Base-by-base conservation (phyloP, 2,113 vertebrate genomes). In the Malurus cyaneus region DNA sequence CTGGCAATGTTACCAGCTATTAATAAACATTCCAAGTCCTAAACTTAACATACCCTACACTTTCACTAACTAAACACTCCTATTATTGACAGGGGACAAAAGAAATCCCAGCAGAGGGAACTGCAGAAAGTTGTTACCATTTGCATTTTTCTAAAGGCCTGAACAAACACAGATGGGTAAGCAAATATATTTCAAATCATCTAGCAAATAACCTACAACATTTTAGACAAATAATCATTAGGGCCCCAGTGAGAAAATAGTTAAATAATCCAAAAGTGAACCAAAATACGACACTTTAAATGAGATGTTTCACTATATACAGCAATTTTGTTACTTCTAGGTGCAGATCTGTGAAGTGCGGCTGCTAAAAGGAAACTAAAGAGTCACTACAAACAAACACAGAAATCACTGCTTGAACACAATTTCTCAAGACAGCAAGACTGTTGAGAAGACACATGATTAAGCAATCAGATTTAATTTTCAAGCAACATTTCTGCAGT, bases 21-120 rank as follows among this genome's bases (percentile, higher is more conserved):
- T 29, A 29, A 6, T 0, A 66, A 0, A 16, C 18, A 32, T 0
- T 29, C 6, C n/a, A 49, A 52, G 2, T 11, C 39, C 57, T 14
- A 57, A 36, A 66, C 10, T 66, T 50, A 49, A 25, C 31, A 26
- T 2, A 8, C 6, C 25, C 34, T 1, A n/a, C 26, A 7, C 18
- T 31, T 54, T 14, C 28, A 16, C 12, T 15, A 34, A 42, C 25
- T 7, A 13, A 8, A 36, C 1, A 2, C 62, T 18, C 9, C 21
- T 32, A 7, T 24, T 62, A 46, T 17, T 31, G 13, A 36, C 24
- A 44, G 11, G 24, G 24, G 29, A 69, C 39, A 92, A 82, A 88
- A 88, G 41, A 80, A 80, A 60, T 34, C 19, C 54, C 91, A 76
- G 25, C 39, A 84, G 44, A 76, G 47, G 53, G n/a, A 77, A 47